Conservation (phyloP, 2,797 vertebrate species). For the Crotalus adamanteus region DNA sequence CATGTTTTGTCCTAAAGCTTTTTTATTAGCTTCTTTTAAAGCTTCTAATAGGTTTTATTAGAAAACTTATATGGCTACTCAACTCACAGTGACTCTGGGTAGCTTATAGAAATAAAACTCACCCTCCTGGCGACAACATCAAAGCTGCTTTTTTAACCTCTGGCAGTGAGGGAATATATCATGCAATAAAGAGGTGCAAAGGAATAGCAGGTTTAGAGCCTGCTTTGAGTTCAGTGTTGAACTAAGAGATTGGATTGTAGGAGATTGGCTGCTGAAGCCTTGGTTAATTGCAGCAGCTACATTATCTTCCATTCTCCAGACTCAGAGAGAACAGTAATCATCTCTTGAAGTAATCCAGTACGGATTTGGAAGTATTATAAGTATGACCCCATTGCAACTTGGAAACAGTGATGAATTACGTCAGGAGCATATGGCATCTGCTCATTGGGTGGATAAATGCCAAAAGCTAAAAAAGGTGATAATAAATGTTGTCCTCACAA, state of each 20-base stretch:
- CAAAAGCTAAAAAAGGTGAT: neutral
- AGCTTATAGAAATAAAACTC: too few species aligned
- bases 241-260: neutral
- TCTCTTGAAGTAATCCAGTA: neutral
- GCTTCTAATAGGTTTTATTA: too few species aligned
- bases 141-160: too few species aligned
- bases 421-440: neutral
- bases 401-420: neutral
- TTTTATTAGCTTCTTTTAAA: too few species aligned
- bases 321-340: neutral
- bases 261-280: neutral
- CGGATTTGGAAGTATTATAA: neutral
- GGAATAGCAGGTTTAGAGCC: neutral
- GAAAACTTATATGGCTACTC: too few species aligned
- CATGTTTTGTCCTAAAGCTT: neutral
- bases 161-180: neutral
- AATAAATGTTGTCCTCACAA: neutral
- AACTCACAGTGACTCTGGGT: too few species aligned
- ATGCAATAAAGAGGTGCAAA: neutral
- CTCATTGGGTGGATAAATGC: neutral
- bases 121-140: too few species aligned
- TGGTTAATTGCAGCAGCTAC: neutral
- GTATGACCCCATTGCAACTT: neutral
- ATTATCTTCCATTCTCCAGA: neutral
- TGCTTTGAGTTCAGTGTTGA: neutral